These are phyloP conservation scores for Drosophila bunnanda DNA, from an alignment of 2,888 invertebrate species.

Conservation along the genomic window DNA sequence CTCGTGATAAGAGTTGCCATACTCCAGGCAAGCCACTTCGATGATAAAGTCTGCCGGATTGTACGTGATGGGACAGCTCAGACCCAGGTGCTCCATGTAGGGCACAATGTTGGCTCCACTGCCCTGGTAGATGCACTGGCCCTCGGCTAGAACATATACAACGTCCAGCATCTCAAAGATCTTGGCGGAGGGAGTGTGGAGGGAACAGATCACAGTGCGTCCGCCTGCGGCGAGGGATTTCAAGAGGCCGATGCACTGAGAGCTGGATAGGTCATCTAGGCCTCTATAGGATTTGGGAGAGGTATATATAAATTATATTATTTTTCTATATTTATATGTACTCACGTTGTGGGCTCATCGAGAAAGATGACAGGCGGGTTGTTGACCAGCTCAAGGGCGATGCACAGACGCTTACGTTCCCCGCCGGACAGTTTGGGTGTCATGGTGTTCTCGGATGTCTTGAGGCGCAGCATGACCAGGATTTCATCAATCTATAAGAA, in stretches of 20 bases:
- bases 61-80: slow-evolving; percentile 95
- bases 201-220: slow-evolving; percentile 95
- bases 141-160: slow-evolving; percentile 94
- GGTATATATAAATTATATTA: background rate
- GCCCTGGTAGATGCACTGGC: slow-evolving; percentile 96
- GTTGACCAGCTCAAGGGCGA: slow-evolving; percentile 95
- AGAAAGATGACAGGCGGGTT: slow-evolving; percentile 98
- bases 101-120: slow-evolving; percentile 91
- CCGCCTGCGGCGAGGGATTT: slow-evolving; percentile 93
- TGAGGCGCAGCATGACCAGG: slow-evolving; percentile 91
- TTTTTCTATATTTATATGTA: background rate
- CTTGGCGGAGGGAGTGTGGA: slow-evolving; percentile 98
- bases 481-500: slow-evolving; percentile 92
- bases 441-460: slow-evolving; percentile 89
- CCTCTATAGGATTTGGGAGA: slow-evolving; percentile 87
- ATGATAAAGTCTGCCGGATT: slow-evolving; percentile 98
- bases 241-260: slow-evolving; percentile 94
- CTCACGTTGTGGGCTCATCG: slow-evolving; percentile 98
- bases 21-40: slow-evolving; percentile 92
- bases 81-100: slow-evolving; percentile 90
- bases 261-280: slow-evolving; percentile 95
- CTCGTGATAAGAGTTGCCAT: slow-evolving; percentile 88
- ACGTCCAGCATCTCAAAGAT: slow-evolving; percentile 96
- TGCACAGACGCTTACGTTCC: slow-evolving; percentile 95
- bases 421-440: slow-evolving; percentile 94